Conservation (phyloP, 2,888 invertebrate species). For the Dyspetes luteomarginatus region DNA sequence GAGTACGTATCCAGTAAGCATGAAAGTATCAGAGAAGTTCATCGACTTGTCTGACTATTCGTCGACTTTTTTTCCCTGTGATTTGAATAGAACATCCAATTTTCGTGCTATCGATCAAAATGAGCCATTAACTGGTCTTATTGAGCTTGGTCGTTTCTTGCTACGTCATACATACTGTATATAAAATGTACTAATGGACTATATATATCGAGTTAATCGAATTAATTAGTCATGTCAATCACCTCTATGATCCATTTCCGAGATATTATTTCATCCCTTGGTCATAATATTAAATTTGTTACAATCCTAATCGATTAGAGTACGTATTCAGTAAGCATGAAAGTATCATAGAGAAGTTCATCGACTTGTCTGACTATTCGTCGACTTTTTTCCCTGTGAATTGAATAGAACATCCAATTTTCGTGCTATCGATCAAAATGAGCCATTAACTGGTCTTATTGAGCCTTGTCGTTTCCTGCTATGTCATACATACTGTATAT, state of each 20-base stretch:
- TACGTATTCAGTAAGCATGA: too few relatives aligned
- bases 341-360: too few relatives aligned
- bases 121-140: not conserved
- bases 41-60: not conserved
- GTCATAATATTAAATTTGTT: too few relatives aligned
- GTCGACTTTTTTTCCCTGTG: not conserved
- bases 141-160: not conserved
- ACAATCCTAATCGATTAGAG: too few relatives aligned
- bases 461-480: slow-evolving; percentile 1
- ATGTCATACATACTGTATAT: not conserved
- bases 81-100: not conserved
- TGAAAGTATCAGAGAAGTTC: too few relatives aligned
- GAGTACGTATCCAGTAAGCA: too few relatives aligned
- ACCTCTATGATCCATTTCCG: too few relatives aligned
- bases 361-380: not conserved
- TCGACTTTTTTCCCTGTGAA: slow-evolving; percentile 1
- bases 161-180: not conserved
- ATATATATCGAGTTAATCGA: too few relatives aligned
- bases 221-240: too few relatives aligned
- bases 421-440: not conserved
- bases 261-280: too few relatives aligned
- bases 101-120: not conserved
- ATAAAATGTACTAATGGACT: not conserved
- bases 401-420: not conserved
- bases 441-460: not conserved